Base-by-base conservation (phyloP, 2,113 vertebrate species). In the Anas platyrhynchos region DNA sequence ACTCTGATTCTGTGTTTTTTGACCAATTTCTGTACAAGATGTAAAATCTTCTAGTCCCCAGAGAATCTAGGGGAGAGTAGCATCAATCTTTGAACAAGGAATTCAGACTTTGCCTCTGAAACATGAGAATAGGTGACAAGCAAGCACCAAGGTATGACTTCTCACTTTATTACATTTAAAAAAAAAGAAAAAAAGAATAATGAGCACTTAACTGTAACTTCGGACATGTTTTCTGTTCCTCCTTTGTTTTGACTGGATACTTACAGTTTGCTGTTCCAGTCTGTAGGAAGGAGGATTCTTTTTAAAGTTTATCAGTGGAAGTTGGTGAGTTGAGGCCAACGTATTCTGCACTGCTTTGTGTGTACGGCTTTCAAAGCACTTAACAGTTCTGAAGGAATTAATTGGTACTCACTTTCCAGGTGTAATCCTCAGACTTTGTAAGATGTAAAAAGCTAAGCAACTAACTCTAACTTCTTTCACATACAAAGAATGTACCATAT, bases 341-440 rank as follows among this genome's bases (percentile, higher is more conserved):
- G 1, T 13, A 12, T 50, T 52, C 56, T 8, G 8, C 48, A 14
- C 8, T 55, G 7, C 9, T 29, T 32, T 48, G 1, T 31, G 4
- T 31, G 8, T 38, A 43, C 55, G 44, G 29, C 52, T 83, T 88
- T 83, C 46, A 62, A 48, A 79, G 22, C 18, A 65, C 32, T 66
- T 79, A 25, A n/a, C 6, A 22, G 11, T 74, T 85, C 46, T 75
- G 32, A 31, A 72, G n/a, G 29, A 79, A 43, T 54, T 46, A 52
- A 72, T 6, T 68, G 17, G 23, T 3, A 15, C 10, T 78, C 7
- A 4, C 7, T 54, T 72, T 83, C 27, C 43, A 26, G 11, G 32
- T 2, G 1, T 8, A 23, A 65, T 73, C 9, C 10, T 59, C 2
- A 0, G 4, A 5, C 16, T 65, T 72, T 72, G 55, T 6, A 20